Evolutionary conservation across 2,113 vertebrate species (phyloP).

Genomic region (Sminthopsis crassicaudata): DNA sequence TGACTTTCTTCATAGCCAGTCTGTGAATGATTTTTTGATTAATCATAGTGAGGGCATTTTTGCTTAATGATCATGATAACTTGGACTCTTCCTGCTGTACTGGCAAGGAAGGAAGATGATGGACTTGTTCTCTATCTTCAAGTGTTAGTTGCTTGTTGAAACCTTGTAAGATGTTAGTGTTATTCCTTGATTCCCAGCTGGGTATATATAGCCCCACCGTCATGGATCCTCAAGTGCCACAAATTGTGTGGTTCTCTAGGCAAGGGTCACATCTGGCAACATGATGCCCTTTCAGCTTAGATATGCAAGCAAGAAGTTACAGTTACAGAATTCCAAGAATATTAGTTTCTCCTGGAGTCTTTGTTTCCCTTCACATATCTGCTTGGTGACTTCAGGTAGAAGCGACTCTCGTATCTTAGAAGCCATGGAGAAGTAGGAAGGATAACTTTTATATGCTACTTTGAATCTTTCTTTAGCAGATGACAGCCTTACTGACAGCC

Average conservation of each 20-base stretch:
- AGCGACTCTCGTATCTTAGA: background rate
- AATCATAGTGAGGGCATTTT: background rate
- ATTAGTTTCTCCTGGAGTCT: background rate
- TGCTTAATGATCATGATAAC: background rate
- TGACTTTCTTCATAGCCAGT: conserved; percentile 41
- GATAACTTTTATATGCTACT: background rate
- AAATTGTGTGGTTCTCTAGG: background rate
- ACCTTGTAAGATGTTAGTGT: background rate
- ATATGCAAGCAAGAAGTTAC: background rate
- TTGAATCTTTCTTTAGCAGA: background rate
- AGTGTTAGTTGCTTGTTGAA: background rate
- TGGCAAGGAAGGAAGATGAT: background rate
- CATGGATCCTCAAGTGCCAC: background rate
- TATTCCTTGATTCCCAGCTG: too few species aligned
- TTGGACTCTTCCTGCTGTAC: background rate
- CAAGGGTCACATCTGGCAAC: background rate
- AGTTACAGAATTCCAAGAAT: background rate
- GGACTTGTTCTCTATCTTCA: background rate
- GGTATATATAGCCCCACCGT: background rate
- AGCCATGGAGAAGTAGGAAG: background rate
- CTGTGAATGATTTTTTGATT: background rate
- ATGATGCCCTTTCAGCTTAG: background rate
- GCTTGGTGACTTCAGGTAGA: background rate
- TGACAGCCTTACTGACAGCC: background rate
- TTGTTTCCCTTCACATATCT: background rate